Evolutionary conservation across 2,113 vertebrate species (phyloP).

Genomic region (Platysternon megacephalum): DNA sequence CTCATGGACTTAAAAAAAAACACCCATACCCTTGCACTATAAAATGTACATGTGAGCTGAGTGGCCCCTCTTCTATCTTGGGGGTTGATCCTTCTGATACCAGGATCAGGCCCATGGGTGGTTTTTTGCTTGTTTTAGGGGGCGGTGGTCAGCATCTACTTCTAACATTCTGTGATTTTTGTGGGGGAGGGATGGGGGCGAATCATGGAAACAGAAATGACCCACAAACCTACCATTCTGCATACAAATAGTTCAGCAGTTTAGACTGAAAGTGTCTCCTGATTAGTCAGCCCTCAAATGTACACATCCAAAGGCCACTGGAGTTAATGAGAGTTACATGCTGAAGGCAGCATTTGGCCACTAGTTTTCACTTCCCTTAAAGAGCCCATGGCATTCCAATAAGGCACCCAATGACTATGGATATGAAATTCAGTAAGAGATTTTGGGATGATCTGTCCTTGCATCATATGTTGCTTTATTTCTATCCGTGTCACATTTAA

Average conservation of each 20-base stretch:
- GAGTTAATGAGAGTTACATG: not conserved
- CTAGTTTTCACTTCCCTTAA: not conserved
- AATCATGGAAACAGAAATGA: not conserved
- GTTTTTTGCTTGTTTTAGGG: not conserved
- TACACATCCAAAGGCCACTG: not conserved
- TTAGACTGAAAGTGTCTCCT: not conserved
- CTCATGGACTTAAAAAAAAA: not conserved
- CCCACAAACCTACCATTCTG: not conserved
- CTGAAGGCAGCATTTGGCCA: not conserved
- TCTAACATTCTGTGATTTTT: not conserved
- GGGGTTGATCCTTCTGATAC: not conserved
- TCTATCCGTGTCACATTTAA: not conserved
- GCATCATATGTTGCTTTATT: not conserved
- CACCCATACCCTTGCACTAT: not conserved
- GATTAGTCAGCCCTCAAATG: constrained; percentile 3
- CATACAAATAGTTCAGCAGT: not conserved
- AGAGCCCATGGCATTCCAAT: not conserved
- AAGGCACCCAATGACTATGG: not conserved
- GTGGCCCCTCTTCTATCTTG: not conserved
- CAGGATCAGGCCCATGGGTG: not conserved
- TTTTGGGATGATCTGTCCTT: not conserved
- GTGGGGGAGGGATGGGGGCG: not conserved
- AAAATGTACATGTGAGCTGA: not conserved
- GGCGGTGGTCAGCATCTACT: not conserved
- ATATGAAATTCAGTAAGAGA: not conserved